These are phyloP conservation scores for Bradypus variegatus DNA, from an alignment of 2,797 vertebrate species.

Conservation along the genomic window DNA sequence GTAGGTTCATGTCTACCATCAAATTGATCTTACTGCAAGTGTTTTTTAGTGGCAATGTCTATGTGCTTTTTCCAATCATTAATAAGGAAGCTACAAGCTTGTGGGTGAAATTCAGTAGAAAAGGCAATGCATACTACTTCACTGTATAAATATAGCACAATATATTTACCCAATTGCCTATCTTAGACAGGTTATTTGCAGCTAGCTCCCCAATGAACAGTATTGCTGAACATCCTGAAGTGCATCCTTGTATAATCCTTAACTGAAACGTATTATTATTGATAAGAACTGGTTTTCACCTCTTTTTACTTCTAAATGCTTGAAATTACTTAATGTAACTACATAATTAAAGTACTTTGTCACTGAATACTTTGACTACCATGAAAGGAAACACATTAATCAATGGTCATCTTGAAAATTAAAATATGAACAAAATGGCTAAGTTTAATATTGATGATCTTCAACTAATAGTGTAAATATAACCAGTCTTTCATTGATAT, in stretches of 20 bases:
- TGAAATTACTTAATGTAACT: no score
- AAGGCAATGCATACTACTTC: neutral
- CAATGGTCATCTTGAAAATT: neutral
- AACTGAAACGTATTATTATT: neutral
- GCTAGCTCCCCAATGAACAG: neutral
- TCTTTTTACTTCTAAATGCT: no score
- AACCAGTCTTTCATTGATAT: neutral
- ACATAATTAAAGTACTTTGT: neutral
- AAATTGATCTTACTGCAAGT: neutral
- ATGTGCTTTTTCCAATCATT: neutral
- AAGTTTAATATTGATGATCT: neutral
- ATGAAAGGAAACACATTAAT: neutral
- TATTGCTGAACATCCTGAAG: neutral
- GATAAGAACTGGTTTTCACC: neutral
- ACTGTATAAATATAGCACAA: neutral
- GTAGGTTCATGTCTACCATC: neutral
- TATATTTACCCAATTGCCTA: neutral
- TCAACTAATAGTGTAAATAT: neutral
- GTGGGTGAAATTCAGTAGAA: neutral
- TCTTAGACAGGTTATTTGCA: neutral
- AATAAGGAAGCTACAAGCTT: neutral
- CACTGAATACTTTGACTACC: neutral
- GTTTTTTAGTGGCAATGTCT: neutral
- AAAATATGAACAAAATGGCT: neutral
- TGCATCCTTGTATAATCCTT: neutral